These are phyloP conservation scores for Trichopria drosophilae DNA, from an alignment of 2,888 invertebrate genomes.

Conservation along the genomic window DNA sequence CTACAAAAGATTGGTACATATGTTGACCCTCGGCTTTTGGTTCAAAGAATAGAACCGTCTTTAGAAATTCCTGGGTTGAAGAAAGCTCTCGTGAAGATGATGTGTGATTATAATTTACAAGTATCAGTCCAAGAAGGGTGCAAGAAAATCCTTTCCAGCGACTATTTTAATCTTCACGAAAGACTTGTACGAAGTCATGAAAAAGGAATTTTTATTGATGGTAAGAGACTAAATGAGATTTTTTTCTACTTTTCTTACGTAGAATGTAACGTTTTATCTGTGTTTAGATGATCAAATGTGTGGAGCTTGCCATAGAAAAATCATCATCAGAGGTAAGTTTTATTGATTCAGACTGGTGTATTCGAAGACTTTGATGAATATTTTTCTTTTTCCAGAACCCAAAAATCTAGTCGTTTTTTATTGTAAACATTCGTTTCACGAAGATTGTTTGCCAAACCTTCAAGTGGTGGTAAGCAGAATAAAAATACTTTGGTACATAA, in stretches of 20 bases:
- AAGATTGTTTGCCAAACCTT: slow-evolving; percentile 72
- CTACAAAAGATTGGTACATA: slow-evolving; percentile 79
- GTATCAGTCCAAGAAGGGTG: slow-evolving; percentile 88
- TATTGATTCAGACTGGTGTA: neutral
- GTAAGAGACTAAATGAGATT: slow-evolving; percentile 46
- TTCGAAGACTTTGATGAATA: neutral
- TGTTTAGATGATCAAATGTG: slow-evolving; percentile 74
- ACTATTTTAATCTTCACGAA: slow-evolving; percentile 86
- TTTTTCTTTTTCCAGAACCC: slow-evolving; percentile 62
- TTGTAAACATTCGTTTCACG: slow-evolving; percentile 88
- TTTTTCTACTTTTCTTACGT: slow-evolving; percentile 7
- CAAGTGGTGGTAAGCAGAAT: slow-evolving; percentile 47
- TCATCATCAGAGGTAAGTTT: slow-evolving; percentile 69
- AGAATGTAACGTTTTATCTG: slow-evolving; percentile 4
- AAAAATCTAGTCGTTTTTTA: slow-evolving; percentile 80
- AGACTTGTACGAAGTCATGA: slow-evolving; percentile 78
- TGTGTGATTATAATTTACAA: slow-evolving; percentile 93
- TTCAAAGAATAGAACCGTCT: slow-evolving; percentile 80
- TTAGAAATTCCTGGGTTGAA: slow-evolving; percentile 88
- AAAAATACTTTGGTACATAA: too few relatives aligned
- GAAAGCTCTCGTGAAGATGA: slow-evolving; percentile 89
- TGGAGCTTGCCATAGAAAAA: slow-evolving; percentile 75
- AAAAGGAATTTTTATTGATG: slow-evolving; percentile 72
- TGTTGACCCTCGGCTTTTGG: slow-evolving; percentile 85
- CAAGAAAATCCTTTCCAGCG: slow-evolving; percentile 84